These are phyloP conservation scores for Andrena flavipes DNA, from an alignment of 2,888 invertebrate genomes.

Conservation along the genomic window DNA sequence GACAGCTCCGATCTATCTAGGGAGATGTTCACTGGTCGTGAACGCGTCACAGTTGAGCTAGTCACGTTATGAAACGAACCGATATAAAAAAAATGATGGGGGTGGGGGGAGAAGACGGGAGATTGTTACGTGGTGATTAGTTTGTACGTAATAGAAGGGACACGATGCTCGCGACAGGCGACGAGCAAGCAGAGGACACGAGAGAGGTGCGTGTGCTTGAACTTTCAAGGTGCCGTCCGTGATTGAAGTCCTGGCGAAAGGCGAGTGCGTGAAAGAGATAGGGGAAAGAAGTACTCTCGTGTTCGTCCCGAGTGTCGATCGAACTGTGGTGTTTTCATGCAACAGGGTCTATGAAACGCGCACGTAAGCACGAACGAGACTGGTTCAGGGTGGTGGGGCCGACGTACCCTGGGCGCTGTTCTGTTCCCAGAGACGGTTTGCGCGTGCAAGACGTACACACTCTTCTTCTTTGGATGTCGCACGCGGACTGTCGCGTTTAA, in stretches of 20 bases:
- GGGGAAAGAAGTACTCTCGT: conserved; percentile 35
- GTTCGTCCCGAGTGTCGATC: conserved; percentile 54
- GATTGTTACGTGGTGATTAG: conserved; percentile 77
- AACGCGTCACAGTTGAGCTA: conserved; percentile 82
- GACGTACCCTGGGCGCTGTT: conserved; percentile 30
- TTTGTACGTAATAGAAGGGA: conserved; percentile 63
- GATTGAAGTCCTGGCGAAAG: conserved; percentile 44
- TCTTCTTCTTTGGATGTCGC: conserved; percentile 52
- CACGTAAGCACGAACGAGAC: conserved; percentile 43
- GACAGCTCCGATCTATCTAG: not conserved
- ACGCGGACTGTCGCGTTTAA: conserved; percentile 39
- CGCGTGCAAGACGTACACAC: not conserved
- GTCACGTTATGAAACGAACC: conserved; percentile 77
- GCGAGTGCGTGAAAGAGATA: conserved; percentile 31
- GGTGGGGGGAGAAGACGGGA: conserved; percentile 44
- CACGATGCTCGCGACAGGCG: conserved; percentile 15
- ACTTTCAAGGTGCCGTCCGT: conserved; percentile 73
- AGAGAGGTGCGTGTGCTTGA: conserved; percentile 47
- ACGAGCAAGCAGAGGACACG: conserved; percentile 13
- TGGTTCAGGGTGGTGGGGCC: conserved; percentile 25
- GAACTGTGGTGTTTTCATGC: conserved; percentile 57
- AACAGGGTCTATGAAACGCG: conserved; percentile 73
- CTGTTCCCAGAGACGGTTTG: conserved; percentile 22
- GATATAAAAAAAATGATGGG: conserved; percentile 61
- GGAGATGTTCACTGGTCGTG: not conserved